These are phyloP conservation scores for Sphinx pinastri DNA, from an alignment of 2,888 invertebrate genomes.

Conservation along the genomic window DNA sequence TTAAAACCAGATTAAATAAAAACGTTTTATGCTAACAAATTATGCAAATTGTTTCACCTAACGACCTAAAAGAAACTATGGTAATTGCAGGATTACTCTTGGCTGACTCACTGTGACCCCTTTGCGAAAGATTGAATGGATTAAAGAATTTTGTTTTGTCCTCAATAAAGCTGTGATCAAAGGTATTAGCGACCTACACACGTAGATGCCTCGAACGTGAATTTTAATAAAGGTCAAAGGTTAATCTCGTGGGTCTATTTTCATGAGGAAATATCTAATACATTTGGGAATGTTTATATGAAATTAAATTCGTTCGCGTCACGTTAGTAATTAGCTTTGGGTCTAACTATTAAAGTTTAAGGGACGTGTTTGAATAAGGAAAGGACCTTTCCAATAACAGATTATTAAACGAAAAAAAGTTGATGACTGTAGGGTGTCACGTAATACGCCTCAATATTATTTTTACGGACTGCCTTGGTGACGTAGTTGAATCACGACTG, in stretches of 20 bases:
- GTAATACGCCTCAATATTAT: not conserved
- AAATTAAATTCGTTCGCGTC: constrained; percentile 32
- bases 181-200: constrained; percentile 36
- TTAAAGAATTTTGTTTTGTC: constrained; percentile 40
- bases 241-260: constrained; percentile 38
- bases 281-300: constrained; percentile 39
- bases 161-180: constrained; percentile 33
- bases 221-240: constrained; percentile 44
- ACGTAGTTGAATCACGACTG: too few relatives aligned
- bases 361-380: not conserved
- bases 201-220: constrained; percentile 37
- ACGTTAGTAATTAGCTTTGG: constrained; percentile 30
- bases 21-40: constrained; percentile 31
- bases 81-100: constrained; percentile 34
- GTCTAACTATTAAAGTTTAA: not conserved
- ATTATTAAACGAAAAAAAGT: not conserved
- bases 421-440: not conserved
- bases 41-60: constrained; percentile 39
- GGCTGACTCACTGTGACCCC: constrained; percentile 27
- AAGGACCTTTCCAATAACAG: not conserved
- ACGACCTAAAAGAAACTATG: constrained; percentile 31
- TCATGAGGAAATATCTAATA: constrained; percentile 39
- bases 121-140: constrained; percentile 39
- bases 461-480: too few relatives aligned
- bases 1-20: constrained; percentile 23